These are phyloP conservation scores for Colinus virginianus DNA, from an alignment of 2,113 vertebrate species.

Conservation along the genomic window DNA sequence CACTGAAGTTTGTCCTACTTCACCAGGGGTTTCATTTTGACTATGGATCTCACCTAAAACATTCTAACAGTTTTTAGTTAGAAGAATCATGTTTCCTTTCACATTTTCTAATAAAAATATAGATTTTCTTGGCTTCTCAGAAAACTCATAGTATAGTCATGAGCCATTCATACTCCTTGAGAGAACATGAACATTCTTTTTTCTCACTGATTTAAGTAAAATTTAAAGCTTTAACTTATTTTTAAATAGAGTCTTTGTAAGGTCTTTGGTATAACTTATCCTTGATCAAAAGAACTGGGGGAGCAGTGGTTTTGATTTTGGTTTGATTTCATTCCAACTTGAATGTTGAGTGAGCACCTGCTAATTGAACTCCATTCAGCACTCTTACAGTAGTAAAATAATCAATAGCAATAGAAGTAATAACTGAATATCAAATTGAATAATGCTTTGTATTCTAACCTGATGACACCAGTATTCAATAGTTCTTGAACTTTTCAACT, in stretches of 20 bases:
- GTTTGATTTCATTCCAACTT: conserved; percentile 1
- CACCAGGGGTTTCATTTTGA: not conserved
- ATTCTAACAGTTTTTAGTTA: not conserved
- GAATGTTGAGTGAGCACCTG: conserved; percentile 5
- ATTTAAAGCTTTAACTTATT: not conserved
- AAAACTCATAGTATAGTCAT: not conserved
- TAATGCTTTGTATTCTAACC: conserved; percentile 52
- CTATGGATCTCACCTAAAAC: not conserved
- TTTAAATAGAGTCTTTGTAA: not conserved
- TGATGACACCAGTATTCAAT: conserved; percentile 56
- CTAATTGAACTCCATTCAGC: conserved; percentile 43
- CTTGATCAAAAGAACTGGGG: not conserved
- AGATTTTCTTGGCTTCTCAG: not conserved
- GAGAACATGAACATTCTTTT: not conserved
- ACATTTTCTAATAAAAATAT: not conserved
- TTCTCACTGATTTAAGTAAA: not conserved
- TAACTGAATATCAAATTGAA: conserved; percentile 55
- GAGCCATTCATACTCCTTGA: not conserved
- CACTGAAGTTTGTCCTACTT: not conserved
- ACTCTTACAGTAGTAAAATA: conserved; percentile 28
- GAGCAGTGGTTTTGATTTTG: not conserved
- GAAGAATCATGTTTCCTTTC: not conserved
- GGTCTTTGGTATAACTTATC: not conserved
- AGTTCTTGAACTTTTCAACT: conserved; percentile 43
- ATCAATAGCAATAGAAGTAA: conserved; percentile 64